Base-by-base conservation (phyloP, 2,888 invertebrate genomes). In the Hypolimnas misippus region DNA sequence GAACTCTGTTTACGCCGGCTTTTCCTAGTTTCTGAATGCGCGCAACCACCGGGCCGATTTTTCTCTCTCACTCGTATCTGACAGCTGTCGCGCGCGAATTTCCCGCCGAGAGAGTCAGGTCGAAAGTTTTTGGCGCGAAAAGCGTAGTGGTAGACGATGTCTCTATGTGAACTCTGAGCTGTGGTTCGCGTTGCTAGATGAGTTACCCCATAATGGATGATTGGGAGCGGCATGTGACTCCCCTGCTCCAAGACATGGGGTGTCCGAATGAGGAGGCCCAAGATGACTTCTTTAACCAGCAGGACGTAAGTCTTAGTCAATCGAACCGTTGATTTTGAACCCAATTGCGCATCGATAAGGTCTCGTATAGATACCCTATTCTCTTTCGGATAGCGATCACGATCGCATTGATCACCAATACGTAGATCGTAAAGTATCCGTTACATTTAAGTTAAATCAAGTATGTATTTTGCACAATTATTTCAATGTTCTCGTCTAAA, bases 171-270 rank as follows among this genome's bases (percentile, higher is more conserved):
- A 84, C 74, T 78, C 79, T 75, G 72, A 81, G 78, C 79, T 42
- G 60, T 59, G 57, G 44, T 64, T 42, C 51, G n/a, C n/a, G 63
- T 42, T 35, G 55, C 51, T 40, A 52, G 51, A 68, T 63, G 68
- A 68, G 67, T 60, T 64, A 58, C 67, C 68, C 79, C 76, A 86
- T 81, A 80, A 92, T 92, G 92, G 93, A 93, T 86, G 93, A 93
- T 82, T 93, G 93, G 93, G 93, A 93, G 83, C 89, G 93, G 73
- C 93, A 93, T 77, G 93, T 93, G 68, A 92, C 93, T 63, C 93
- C 93, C 51, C 90, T 93, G 65, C 86, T 93, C 68, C 93, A 93
- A 79, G 93, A 93, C 76, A 93, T 93, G 92, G 93, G 92, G 74
- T 92, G 92, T 78, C 81, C 91, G 68, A 89, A 84, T 73, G 92